These are phyloP conservation scores for Agrypnia vestita DNA, from an alignment of 1,140 invertebrate genomes.

Conservation along the genomic window DNA sequence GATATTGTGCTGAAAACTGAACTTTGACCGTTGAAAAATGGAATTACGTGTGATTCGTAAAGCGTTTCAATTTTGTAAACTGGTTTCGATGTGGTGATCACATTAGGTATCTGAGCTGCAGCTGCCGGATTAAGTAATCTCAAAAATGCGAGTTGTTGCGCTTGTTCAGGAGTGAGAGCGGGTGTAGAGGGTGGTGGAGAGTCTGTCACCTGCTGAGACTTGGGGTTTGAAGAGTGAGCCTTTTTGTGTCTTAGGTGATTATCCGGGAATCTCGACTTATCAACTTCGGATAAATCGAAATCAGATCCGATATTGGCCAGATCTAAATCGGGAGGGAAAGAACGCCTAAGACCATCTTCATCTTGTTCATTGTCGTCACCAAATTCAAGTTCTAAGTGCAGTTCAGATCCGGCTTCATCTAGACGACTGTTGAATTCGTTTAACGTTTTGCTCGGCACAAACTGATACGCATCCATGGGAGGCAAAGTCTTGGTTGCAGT, in stretches of 20 bases:
- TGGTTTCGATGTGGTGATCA: constrained; percentile 85
- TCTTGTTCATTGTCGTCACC: constrained; percentile 85
- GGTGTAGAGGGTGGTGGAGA: constrained; percentile 68
- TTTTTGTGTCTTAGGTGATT: constrained; percentile 75
- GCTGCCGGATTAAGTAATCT: constrained; percentile 81
- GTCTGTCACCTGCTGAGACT: constrained; percentile 70
- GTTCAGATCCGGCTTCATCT: constrained; percentile 90
- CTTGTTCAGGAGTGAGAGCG: constrained; percentile 79
- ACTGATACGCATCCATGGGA: constrained; percentile 89
- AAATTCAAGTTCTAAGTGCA: constrained; percentile 88
- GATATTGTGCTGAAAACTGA: constrained; percentile 86
- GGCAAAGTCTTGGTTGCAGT: constrained; percentile 91
- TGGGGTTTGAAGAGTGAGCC: constrained; percentile 72
- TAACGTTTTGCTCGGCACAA: constrained; percentile 88
- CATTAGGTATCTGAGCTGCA: constrained; percentile 75
- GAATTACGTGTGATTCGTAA: constrained; percentile 87
- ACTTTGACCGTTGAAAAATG: constrained; percentile 81
- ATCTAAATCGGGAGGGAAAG: constrained; percentile 78
- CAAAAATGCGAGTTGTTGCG: constrained; percentile 82
- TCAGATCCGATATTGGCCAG: constrained; percentile 79
- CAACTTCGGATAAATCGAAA: constrained; percentile 80
- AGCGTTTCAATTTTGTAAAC: constrained; percentile 83
- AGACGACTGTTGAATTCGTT: constrained; percentile 91
- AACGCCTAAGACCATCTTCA: constrained; percentile 75
- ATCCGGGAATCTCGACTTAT: constrained; percentile 75